Evolutionary conservation across 2,888 invertebrate genomes (phyloP).

Genomic region (Eupithecia centaureata): DNA sequence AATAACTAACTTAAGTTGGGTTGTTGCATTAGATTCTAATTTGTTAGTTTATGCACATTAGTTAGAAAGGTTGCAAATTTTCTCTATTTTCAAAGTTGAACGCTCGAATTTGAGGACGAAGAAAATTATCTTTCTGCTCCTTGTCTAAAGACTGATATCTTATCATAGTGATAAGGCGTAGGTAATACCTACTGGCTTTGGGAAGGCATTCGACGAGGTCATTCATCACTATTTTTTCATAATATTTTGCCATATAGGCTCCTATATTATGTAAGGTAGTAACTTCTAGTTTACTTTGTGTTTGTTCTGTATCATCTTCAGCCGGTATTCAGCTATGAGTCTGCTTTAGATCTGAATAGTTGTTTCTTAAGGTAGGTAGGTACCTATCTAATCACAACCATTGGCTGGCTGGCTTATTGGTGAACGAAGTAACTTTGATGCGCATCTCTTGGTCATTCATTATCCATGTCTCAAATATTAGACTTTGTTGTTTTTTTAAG

Average conservation of each 20-base stretch:
- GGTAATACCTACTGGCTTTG: slow-evolving; percentile 46
- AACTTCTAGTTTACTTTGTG: neutral
- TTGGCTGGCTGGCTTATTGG: neutral
- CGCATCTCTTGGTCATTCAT: neutral
- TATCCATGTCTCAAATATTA: too few relatives aligned
- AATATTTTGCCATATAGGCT: slow-evolving; percentile 42
- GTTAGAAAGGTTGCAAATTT: too few relatives aligned
- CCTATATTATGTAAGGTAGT: slow-evolving; percentile 1
- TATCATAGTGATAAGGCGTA: slow-evolving; percentile 61
- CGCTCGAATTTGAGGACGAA: slow-evolving; percentile 63
- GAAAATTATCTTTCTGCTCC: slow-evolving; percentile 59
- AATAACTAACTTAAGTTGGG: neutral
- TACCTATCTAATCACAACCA: neutral
- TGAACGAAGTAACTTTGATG: neutral
- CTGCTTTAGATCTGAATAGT: neutral
- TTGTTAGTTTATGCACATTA: too few relatives aligned
- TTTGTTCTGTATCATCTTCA: neutral
- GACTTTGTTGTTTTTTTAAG: neutral
- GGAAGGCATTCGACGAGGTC: slow-evolving; percentile 58
- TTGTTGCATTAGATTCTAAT: neutral
- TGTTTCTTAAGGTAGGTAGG: too few relatives aligned
- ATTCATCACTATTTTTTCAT: slow-evolving; percentile 53
- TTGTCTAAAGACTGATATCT: slow-evolving; percentile 69
- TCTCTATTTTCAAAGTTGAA: slow-evolving; percentile 71
- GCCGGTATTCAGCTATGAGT: neutral